Evolutionary conservation across 2,797 vertebrate genomes (phyloP).

Genomic region (Acanthiza pusilla): DNA sequence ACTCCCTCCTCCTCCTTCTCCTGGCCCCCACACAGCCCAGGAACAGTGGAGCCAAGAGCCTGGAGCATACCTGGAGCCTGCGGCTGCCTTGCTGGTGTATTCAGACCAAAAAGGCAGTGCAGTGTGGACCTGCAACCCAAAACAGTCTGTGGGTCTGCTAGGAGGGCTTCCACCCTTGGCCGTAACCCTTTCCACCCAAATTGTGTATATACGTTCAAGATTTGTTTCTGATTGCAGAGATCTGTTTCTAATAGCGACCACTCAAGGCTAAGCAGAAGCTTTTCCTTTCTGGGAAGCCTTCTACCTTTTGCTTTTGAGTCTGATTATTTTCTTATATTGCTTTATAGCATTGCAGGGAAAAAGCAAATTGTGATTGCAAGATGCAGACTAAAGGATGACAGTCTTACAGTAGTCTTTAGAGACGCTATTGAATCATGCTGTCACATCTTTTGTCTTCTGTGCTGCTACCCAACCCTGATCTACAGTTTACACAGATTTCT

Average conservation of each 20-base stretch:
- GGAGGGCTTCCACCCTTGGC: not conserved
- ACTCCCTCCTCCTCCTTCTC: not conserved
- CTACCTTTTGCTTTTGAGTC: conserved; percentile 13
- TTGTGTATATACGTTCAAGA: not conserved
- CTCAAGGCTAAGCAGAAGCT: conserved; percentile 15
- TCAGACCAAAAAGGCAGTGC: not conserved
- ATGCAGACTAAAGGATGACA: conserved; percentile 32
- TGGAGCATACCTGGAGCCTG: accelerated
- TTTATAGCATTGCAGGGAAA: conserved; percentile 35
- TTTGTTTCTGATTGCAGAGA: not conserved
- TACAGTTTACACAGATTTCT: conserved; percentile 43
- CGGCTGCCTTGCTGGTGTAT: accelerated
- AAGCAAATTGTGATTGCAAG: conserved; percentile 37
- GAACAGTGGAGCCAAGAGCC: not conserved
- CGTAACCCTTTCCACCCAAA: not conserved
- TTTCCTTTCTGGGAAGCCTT: not conserved
- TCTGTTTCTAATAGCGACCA: not conserved
- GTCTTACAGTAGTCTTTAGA: conserved; percentile 29
- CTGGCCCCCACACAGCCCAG: not conserved
- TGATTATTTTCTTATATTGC: not conserved
- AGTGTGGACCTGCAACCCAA: not conserved
- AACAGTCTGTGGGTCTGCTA: not conserved
- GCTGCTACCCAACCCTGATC: conserved; percentile 39
- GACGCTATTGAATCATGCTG: conserved; percentile 8
- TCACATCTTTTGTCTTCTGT: conserved; percentile 46